Evolutionary conservation across 2,797 vertebrate species (phyloP).

Genomic region (Sciurus vulgaris): DNA sequence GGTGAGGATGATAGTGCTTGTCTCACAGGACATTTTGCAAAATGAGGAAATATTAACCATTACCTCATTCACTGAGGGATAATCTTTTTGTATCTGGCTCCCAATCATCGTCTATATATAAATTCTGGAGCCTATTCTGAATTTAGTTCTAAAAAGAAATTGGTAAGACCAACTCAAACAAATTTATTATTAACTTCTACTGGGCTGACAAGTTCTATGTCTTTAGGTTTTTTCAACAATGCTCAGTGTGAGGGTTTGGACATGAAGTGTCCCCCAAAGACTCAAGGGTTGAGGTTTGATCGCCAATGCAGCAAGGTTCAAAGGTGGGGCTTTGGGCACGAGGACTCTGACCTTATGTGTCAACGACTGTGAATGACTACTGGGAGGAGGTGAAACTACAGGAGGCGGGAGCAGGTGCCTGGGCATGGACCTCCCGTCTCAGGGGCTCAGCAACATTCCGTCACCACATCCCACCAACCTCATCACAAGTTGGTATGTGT

Average conservation of each 20-base stretch:
- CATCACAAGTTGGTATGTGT: background rate
- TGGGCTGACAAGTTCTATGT: background rate
- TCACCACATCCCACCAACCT: too few species aligned
- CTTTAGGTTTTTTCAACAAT: background rate
- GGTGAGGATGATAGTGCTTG: background rate
- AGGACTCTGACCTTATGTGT: background rate
- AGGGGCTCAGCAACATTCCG: too few species aligned
- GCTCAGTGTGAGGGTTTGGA: background rate
- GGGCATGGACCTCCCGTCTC: too few species aligned
- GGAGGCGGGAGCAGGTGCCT: too few species aligned
- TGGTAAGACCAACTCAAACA: background rate
- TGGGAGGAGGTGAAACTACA: too few species aligned
- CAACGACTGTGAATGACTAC: background rate
- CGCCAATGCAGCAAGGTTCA: background rate
- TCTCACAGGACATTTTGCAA: background rate
- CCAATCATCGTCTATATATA: background rate
- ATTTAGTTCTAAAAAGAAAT: conserved; percentile 24
- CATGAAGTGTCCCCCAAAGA: background rate
- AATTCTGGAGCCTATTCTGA: background rate
- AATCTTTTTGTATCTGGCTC: background rate
- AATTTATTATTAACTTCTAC: background rate
- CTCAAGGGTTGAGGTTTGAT: background rate
- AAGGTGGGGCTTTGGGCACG: background rate
- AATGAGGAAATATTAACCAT: background rate
- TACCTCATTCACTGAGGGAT: background rate